phyloP scores from a whole-genome alignment of 2,888 invertebrate species.

The Orthosia cruda region DNA sequence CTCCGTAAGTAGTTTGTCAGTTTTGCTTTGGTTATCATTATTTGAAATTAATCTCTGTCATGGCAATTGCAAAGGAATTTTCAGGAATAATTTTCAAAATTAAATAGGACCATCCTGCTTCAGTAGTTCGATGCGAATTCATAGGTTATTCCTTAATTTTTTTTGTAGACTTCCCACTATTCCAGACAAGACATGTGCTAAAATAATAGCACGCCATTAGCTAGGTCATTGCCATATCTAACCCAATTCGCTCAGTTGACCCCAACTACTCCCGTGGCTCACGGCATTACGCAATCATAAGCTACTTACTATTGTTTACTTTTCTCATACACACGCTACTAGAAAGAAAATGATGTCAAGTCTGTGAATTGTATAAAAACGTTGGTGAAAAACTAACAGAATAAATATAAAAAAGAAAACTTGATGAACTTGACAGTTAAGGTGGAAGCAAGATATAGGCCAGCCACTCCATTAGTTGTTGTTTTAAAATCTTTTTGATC shows the following conservation, averaged over 20 bases:
- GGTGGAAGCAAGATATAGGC: too few species aligned
- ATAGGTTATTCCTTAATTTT: background rate
- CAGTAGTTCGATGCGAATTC: background rate
- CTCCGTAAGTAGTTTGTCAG: slow-evolving; percentile 21
- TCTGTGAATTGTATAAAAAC: slow-evolving; percentile 22
- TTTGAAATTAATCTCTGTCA: slow-evolving; percentile 1
- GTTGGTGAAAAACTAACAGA: background rate
- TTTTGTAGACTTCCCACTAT: slow-evolving; percentile 20
- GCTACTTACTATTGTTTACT: slow-evolving; percentile 32
- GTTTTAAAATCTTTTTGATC: background rate
- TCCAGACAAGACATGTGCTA: slow-evolving; percentile 34
- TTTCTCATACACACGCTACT: slow-evolving; percentile 29
- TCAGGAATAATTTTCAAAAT: too few species aligned
- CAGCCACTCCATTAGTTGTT: too few species aligned
- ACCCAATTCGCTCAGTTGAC: slow-evolving; percentile 47
- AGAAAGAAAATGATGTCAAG: slow-evolving; percentile 39
- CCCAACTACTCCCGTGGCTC: slow-evolving; percentile 9
- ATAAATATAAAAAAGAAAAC: background rate
- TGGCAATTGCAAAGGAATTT: too few species aligned
- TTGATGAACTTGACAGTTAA: slow-evolving; percentile 1
- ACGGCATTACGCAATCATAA: slow-evolving; percentile 18
- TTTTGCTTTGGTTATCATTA: slow-evolving; percentile 19
- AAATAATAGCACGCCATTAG: slow-evolving; percentile 28
- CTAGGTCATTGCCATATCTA: slow-evolving; percentile 16
- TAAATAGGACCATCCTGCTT: background rate